Base-by-base conservation (phyloP, 2,888 invertebrate species). In the Theodoxus fluviatilis region DNA sequence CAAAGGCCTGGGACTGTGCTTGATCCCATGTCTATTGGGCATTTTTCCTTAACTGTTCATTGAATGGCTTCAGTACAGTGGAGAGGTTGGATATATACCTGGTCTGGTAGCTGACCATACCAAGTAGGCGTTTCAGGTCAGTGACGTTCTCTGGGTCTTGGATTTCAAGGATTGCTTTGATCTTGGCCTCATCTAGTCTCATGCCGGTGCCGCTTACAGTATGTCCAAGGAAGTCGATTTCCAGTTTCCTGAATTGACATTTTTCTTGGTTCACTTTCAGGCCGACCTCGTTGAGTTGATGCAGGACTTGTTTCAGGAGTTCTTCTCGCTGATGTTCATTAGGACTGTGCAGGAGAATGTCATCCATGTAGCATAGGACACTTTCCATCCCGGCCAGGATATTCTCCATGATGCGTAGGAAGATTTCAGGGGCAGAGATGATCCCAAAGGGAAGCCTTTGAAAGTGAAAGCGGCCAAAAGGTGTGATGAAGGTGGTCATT, bases 51-150 rank as follows among this genome's bases (percentile, higher is more conserved):
- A 77, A 33, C 9, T 72, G 52, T 12, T 69, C 73, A 31, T n/a
- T 73, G 33, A 76, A 9, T 3, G 74, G 76, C n/a, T 68, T 64
- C 49, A 67, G 47, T 9, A 66, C 22, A 15, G 70, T 69, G 3
- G 79, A 72, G 65, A 79, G n/a, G 35, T 75, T 67, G 37, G 59
- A 69, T 15, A 75, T 49, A 64, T 73, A 77, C 52, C 67, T 73
- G 2, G 73, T 72, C 7, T 78, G 70, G 43, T 75, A 77, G 57
- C 78, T 76, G 9, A 76, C 57, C 75, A 78, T 77, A 9, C 76
- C 77, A 4, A 77, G 25, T 7, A 74, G 31, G 22, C 69, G 43
- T 59, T 71, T 59, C 37, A 78, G 55, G 57, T 75, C 75, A 12
- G 57, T 71, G 4, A 72, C 71, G 43, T 76, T 71, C 18, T 57